Percentiles rank a stretch among this genome's conserved stretches.
Conservation (phyloP, 2,797 vertebrate genomes). For the Picus viridis region DNA sequence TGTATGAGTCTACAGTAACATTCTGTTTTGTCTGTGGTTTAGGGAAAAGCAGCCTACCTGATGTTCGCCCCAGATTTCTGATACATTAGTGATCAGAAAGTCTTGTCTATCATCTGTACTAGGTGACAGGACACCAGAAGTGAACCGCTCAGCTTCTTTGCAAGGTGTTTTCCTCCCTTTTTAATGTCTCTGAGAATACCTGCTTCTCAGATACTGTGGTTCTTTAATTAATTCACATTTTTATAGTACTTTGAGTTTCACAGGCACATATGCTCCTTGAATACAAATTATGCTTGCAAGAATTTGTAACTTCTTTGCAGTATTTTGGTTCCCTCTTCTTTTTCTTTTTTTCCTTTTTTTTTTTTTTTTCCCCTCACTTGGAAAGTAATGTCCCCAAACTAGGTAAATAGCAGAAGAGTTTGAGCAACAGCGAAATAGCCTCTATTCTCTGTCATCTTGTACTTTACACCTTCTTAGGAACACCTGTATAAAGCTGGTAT, state of each 20-base stretch:
- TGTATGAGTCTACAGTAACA: background rate
- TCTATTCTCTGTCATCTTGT: background rate
- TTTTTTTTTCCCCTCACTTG: background rate
- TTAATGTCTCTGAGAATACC: background rate
- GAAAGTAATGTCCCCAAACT: background rate
- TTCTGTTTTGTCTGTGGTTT: background rate
- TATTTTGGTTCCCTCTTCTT: background rate
- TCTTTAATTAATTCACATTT: conserved; percentile 16
- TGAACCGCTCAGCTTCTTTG: background rate
- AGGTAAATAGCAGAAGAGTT: background rate
- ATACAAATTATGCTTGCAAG: background rate
- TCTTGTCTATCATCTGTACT: background rate
- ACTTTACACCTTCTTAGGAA: conserved; percentile 1
- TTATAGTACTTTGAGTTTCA: background rate
- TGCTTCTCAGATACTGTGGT: background rate
- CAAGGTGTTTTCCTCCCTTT: background rate
- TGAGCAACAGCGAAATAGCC: background rate
- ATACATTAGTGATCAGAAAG: background rate
- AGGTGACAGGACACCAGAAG: background rate
- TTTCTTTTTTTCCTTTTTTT: background rate
- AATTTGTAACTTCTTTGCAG: background rate
- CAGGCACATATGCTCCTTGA: background rate
- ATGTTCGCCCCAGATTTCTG: background rate
- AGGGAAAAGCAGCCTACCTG: background rate
- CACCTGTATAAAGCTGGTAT: conserved; percentile 6